Base-by-base conservation (phyloP, 2,888 invertebrate genomes). In the Nymphalis polychloros region DNA sequence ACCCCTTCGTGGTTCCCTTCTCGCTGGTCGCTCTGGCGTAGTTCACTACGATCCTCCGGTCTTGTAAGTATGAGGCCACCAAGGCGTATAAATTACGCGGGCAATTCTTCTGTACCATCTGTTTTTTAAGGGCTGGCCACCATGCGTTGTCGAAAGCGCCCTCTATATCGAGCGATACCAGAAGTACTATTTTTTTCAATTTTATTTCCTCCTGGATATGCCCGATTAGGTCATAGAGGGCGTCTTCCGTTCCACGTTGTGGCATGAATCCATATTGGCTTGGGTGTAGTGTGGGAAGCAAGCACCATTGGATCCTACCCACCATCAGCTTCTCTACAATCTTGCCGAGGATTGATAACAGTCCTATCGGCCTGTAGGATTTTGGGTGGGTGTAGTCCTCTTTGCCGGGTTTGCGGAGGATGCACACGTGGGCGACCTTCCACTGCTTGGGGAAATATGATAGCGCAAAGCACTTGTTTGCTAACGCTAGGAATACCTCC, bases 371-470 rank as follows among this genome's bases (percentile, higher is more conserved):
- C 10, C 41, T 41, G 41, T 41, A 41, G 41, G 41, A 41, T 10
- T 41, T 41, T 10, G 10, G 41, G 41, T 41, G 55, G 2, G 71
- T 49, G 68, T 77, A 76, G 31, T 68, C 63, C 1, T 66, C 69
- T 41, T 75, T 76, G 0, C 71, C 74, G 0, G 75, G 77, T 52
- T 76, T 76, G 13, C 72, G 63, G 1, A 76, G 52, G 1, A 75
- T 70, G 10, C 73, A 59, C 5, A 76, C 71, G 0, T 64, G 66
- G 0, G 75, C 76, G 1, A 67, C 46, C n/a, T 77, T 76, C 76
- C 74, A 77, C 5, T 20, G n/a, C n/a, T n/a, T n/a, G n/a, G n/a
- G n/a, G n/a, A n/a, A n/a, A n/a, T n/a, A n/a, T n/a, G 19, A 16
- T 1, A 72, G 52, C 2, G n/a, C 19, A n/a, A 78, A 55, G 62